Percentiles rank a stretch among this genome's conserved stretches.
These are phyloP conservation scores for Trachymyrmex septentrionalis DNA, from an alignment of 1,140 invertebrate species.

Conservation along the genomic window DNA sequence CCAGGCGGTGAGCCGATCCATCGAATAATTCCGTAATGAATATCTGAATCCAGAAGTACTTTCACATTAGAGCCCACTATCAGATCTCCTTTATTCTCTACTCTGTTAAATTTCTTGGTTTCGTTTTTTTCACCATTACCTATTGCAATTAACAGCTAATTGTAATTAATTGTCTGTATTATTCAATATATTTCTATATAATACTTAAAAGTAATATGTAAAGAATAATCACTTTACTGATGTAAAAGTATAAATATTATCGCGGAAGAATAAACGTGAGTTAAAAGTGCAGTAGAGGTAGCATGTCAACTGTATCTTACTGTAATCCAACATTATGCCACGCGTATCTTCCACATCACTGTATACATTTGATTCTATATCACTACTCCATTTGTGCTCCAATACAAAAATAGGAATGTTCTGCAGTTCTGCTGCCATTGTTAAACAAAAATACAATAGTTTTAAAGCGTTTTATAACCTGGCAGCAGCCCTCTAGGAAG, in stretches of 20 bases:
- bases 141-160: slow-evolving; percentile 39
- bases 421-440: slow-evolving; percentile 82
- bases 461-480: slow-evolving; percentile 65
- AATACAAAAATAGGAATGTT: slow-evolving; percentile 84
- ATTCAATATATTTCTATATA: background rate
- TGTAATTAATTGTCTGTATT: background rate
- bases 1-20: slow-evolving; percentile 92
- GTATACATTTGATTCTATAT: slow-evolving; percentile 80
- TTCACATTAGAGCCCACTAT: slow-evolving; percentile 92
- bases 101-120: slow-evolving; percentile 80
- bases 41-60: slow-evolving; percentile 88
- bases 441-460: slow-evolving; percentile 75
- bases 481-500: slow-evolving; percentile 62
- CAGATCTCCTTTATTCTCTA: slow-evolving; percentile 86
- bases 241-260: slow-evolving; percentile 10
- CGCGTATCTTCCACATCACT: slow-evolving; percentile 75
- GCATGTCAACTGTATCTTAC: slow-evolving; percentile 68
- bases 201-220: background rate
- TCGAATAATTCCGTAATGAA: slow-evolving; percentile 93
- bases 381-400: slow-evolving; percentile 85
- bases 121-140: slow-evolving; percentile 82
- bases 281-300: background rate
- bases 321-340: slow-evolving; percentile 66
- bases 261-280: slow-evolving; percentile 1
- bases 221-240: background rate